A percentile compares a stretch with the other conserved stretches of the same genome.
Evolutionary conservation across 2,888 invertebrate genomes (phyloP).

Genomic region (Amiota communis): DNA sequence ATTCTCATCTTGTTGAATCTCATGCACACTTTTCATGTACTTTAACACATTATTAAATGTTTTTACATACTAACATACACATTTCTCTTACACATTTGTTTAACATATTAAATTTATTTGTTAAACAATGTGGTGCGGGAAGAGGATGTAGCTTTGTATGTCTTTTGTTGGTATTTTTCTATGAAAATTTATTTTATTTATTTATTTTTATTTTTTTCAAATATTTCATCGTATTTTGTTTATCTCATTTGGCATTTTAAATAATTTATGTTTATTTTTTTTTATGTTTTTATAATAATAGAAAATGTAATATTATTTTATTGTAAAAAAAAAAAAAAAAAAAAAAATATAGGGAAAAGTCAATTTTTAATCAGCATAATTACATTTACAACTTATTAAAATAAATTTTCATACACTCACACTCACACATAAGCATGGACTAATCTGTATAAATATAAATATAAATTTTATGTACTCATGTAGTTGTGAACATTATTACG

Average conservation of each 20-base stretch:
- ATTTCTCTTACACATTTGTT: conserved; percentile 10
- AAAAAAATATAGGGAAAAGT: neutral
- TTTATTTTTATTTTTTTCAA: conserved; percentile 3
- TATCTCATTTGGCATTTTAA: conserved; percentile 20
- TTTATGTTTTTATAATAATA: neutral
- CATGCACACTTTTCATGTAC: conserved; percentile 14
- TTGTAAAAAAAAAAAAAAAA: neutral
- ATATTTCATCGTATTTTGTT: conserved; percentile 6
- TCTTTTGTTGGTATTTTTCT: conserved; percentile 3
- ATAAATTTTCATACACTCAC: neutral
- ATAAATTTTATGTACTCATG: neutral
- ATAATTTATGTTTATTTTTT: conserved; percentile 26
- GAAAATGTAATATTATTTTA: too few relatives aligned
- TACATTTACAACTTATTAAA: conserved; percentile 22
- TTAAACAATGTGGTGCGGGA: neutral
- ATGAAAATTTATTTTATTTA: conserved; percentile 12
- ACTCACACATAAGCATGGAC: neutral
- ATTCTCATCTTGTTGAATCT: neutral
- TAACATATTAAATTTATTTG: neutral
- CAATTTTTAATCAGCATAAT: conserved; percentile 15
- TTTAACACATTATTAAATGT: conserved; percentile 46
- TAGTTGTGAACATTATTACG: too few relatives aligned
- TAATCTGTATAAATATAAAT: neutral
- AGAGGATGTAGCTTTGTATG: neutral
- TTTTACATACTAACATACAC: too few relatives aligned